These are phyloP conservation scores for Agonum fuliginosum DNA, from an alignment of 2,888 invertebrate genomes.

Conservation along the genomic window DNA sequence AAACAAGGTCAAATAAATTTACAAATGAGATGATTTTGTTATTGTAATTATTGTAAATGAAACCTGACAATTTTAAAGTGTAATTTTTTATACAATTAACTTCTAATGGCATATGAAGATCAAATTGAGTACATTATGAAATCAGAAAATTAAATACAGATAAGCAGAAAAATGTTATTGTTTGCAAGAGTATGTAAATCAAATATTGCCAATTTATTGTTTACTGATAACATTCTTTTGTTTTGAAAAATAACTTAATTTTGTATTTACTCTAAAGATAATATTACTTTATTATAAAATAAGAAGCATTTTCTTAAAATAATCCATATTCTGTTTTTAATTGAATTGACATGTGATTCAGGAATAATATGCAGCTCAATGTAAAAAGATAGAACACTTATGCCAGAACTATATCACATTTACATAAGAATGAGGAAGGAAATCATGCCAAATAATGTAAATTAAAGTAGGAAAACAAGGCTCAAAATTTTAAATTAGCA, in stretches of 20 bases:
- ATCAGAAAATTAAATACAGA: slow-evolving; percentile 10
- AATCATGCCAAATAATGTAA: slow-evolving; percentile 40
- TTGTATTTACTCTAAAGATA: slow-evolving; percentile 2
- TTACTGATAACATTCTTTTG: slow-evolving; percentile 9
- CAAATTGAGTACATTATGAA: background rate
- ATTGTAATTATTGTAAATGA: slow-evolving; percentile 38
- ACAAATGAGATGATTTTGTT: slow-evolving; percentile 27
- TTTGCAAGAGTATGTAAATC: slow-evolving; percentile 18
- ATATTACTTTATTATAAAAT: too few species aligned
- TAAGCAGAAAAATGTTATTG: slow-evolving; percentile 6
- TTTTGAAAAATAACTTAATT: background rate
- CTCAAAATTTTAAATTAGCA: slow-evolving; percentile 48
- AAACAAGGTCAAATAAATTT: slow-evolving; percentile 54
- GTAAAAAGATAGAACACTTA: background rate
- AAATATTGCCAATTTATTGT: slow-evolving; percentile 15
- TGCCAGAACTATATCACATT: slow-evolving; percentile 31
- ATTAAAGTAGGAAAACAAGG: slow-evolving; percentile 34
- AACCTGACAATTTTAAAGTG: background rate
- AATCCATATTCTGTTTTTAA: slow-evolving; percentile 19
- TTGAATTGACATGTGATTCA: slow-evolving; percentile 17
- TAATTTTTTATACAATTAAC: background rate
- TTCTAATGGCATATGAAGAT: slow-evolving; percentile 22
- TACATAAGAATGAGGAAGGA: slow-evolving; percentile 35
- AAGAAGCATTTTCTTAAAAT: too few species aligned
- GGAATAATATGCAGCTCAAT: background rate